Evolutionary conservation across 2,797 vertebrate species (phyloP), one percentile per base, ranked within the genome.

Genomic region (Eurystomus glaucurus): DNA sequence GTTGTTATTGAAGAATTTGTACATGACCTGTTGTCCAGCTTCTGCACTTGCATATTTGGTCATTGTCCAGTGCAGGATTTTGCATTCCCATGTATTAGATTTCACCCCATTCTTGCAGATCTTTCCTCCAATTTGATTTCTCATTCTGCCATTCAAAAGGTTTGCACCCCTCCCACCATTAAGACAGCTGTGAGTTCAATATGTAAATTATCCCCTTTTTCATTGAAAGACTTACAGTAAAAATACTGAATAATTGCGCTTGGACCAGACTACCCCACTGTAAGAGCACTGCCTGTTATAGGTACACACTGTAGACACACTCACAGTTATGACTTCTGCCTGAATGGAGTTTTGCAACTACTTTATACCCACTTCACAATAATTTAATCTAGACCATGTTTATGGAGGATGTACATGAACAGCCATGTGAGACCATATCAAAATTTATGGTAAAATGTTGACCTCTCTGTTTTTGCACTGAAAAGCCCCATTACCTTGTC

Each of bases 1-100:
- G 39, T 14, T 66, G 19, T 33, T 74, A 33, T 0, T 41, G 45
- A 64, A 64, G 45, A 58, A 48, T 46, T 46, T 58, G 50, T 64
- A 8, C 0, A 0, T 0, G 0, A 51, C 4, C 3, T 12, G 20
- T 17, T 39, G 48, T 51, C 29, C 54, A 68, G 26, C n/a, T 69
- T 25, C 55, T 33, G 33, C 33, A 23, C 18, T 64, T 75, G 57
- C 57, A 39, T 4, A 31, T 52, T 29, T 45, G 52, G 23, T n/a
- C 28, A 54, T 50, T 26, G 41, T 33, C 23, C 31, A 43, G 4
- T 9, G 46, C 35, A 71, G 33, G 51, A 43, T 33, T 66, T 22
- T 37, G 39, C 28, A 26, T 31, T 70, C 23, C 45, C 2, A 0
- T 14, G 15, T 31, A 29, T 26, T 37, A 37, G 3, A 58, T 70